Evolutionary conservation across 2,888 invertebrate species (phyloP).

Genomic region (Drosophila peninsularis): DNA sequence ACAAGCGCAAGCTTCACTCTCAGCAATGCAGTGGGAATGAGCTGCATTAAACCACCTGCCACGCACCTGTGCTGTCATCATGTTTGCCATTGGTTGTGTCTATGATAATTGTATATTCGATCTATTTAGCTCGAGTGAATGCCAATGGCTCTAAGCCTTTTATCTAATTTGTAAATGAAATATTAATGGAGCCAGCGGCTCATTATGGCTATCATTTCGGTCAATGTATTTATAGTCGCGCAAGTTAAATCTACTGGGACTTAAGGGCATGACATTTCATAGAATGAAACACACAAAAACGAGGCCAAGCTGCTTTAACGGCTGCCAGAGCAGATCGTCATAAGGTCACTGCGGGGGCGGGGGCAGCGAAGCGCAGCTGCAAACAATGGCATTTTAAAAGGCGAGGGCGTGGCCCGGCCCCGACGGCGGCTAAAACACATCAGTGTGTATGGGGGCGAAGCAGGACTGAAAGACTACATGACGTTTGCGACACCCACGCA

Average conservation of each 20-base stretch:
- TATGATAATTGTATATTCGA: too few species aligned
- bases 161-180: background rate
- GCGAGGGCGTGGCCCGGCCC: slow-evolving; percentile 38
- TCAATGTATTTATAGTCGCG: slow-evolving; percentile 26
- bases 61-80: too few species aligned
- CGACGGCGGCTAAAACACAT: slow-evolving; percentile 24
- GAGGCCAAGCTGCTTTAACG: slow-evolving; percentile 19
- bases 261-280: slow-evolving; percentile 31
- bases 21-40: too few species aligned
- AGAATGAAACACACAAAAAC: slow-evolving; percentile 17
- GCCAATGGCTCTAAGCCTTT: background rate
- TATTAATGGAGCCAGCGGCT: slow-evolving; percentile 11
- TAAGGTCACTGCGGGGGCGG: slow-evolving; percentile 52
- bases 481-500: slow-evolving; percentile 22
- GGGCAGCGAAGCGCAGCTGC: slow-evolving; percentile 65
- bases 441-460: slow-evolving; percentile 12
- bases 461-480: slow-evolving; percentile 56
- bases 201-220: slow-evolving; percentile 21
- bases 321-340: slow-evolving; percentile 37
- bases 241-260: slow-evolving; percentile 13
- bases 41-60: too few species aligned
- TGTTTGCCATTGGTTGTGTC: too few species aligned
- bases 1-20: too few species aligned
- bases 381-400: slow-evolving; percentile 75
- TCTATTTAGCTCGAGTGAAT: background rate